phyloP scores from a whole-genome alignment of 2,113 vertebrate species.

The Alosa alosa region DNA sequence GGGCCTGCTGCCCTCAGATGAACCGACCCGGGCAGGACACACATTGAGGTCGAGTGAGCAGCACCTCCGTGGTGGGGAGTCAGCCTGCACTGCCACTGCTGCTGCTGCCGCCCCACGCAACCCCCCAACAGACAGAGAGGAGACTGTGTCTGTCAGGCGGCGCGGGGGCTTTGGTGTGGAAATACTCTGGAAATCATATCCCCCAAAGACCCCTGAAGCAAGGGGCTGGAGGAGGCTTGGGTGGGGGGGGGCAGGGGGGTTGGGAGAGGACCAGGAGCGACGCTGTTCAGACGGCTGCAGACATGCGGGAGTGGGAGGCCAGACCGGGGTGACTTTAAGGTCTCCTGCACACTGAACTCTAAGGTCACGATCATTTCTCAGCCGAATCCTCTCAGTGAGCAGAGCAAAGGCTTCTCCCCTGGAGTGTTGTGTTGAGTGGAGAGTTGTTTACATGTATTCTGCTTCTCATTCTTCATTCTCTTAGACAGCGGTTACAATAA shows the following conservation, averaged over 20 bases:
- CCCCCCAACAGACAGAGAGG: neutral
- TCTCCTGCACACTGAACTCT: neutral
- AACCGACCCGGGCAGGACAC: conserved; percentile 42
- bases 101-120: neutral
- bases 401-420: neutral
- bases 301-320: neutral
- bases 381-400: neutral
- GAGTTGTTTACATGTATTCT: neutral
- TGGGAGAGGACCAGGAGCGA: neutral
- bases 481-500: neutral
- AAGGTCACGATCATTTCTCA: neutral
- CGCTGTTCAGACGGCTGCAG: neutral
- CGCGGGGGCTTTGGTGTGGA: neutral
- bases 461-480: neutral
- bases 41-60: conserved; percentile 44
- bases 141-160: neutral
- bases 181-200: conserved; percentile 4
- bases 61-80: conserved; percentile 26
- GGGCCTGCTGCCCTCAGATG: conserved; percentile 47
- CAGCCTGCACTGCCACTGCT: neutral
- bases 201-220: neutral
- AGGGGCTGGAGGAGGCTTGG: neutral
- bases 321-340: neutral
- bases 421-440: neutral
- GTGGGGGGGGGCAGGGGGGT: neutral